Conservation (phyloP, 2,888 invertebrate species). For the Leptura quadrifasciata region DNA sequence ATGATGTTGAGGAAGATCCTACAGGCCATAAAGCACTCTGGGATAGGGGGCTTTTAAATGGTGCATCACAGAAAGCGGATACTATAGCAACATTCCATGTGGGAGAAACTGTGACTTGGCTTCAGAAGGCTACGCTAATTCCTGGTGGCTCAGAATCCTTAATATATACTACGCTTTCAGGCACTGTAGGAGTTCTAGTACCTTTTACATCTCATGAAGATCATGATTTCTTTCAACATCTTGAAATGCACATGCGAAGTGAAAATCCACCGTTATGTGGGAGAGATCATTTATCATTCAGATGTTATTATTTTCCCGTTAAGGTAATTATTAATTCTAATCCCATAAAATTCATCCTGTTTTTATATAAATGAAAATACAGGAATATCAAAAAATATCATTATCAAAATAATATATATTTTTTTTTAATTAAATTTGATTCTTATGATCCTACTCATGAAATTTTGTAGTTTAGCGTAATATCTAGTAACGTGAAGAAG, state of each 20-base stretch:
- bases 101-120: constrained; percentile 96
- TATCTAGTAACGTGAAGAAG: too few species aligned
- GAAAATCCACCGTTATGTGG: constrained; percentile 98
- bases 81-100: constrained; percentile 95
- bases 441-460: too few species aligned
- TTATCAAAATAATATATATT: too few species aligned
- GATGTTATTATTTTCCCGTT: constrained; percentile 98
- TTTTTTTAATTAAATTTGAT: too few species aligned
- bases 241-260: constrained; percentile 99
- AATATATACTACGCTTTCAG: constrained; percentile 96
- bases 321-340: constrained; percentile 80
- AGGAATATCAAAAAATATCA: too few species aligned
- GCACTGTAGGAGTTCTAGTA: constrained; percentile 93
- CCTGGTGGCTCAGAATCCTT: constrained; percentile 98
- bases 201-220: constrained; percentile 98
- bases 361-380: neutral
- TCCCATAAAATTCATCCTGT: neutral
- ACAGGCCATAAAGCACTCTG: constrained; percentile 98
- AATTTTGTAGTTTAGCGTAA: too few species aligned
- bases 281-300: constrained; percentile 96
- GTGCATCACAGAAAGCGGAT: constrained; percentile 97
- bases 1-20: constrained; percentile 99
- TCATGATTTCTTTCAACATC: constrained; percentile 98
- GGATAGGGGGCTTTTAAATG: constrained; percentile 81
- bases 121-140: constrained; percentile 93